phyloP scores from a whole-genome alignment of 1,140 invertebrate genomes.

The Drosophila watanabei region DNA sequence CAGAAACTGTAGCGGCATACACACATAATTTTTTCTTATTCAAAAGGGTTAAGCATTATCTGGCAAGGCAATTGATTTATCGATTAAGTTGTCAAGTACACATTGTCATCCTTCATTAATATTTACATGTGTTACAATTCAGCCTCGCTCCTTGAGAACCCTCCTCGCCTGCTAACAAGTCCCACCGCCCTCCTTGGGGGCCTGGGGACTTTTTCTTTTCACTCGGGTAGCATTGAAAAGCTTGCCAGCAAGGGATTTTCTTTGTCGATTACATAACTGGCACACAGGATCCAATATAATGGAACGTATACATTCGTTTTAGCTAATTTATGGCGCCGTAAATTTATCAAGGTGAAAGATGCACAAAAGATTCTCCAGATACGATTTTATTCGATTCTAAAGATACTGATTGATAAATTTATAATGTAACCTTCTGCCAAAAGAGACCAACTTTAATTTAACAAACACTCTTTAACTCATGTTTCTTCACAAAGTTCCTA shows the following conservation, averaged over 20 bases:
- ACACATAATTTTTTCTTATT: conserved; percentile 50
- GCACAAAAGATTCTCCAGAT: conserved; percentile 25
- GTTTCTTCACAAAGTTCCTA: neutral
- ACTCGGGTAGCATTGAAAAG: conserved; percentile 54
- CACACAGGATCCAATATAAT: conserved; percentile 40
- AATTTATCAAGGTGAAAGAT: conserved; percentile 53
- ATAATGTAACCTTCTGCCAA: neutral
- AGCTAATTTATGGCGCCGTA: conserved; percentile 42
- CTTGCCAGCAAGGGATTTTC: conserved; percentile 42
- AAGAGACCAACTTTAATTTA: neutral
- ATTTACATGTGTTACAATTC: conserved; percentile 79
- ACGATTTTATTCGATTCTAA: conserved; percentile 14
- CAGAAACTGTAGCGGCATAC: conserved; percentile 33
- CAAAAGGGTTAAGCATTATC: conserved; percentile 75
- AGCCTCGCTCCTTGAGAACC: conserved; percentile 35
- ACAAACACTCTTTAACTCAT: neutral
- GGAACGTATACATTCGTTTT: conserved; percentile 25
- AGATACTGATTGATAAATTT: conserved; percentile 1
- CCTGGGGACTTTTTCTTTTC: conserved; percentile 38
- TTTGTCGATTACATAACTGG: conserved; percentile 54
- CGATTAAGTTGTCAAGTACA: conserved; percentile 82
- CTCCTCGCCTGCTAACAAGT: neutral
- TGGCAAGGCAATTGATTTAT: conserved; percentile 79
- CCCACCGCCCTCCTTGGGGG: conserved; percentile 1
- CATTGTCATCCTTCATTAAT: conserved; percentile 80